These are phyloP conservation scores for Chaenocephalus aceratus DNA, from an alignment of 2,113 vertebrate genomes.

Conservation along the genomic window DNA sequence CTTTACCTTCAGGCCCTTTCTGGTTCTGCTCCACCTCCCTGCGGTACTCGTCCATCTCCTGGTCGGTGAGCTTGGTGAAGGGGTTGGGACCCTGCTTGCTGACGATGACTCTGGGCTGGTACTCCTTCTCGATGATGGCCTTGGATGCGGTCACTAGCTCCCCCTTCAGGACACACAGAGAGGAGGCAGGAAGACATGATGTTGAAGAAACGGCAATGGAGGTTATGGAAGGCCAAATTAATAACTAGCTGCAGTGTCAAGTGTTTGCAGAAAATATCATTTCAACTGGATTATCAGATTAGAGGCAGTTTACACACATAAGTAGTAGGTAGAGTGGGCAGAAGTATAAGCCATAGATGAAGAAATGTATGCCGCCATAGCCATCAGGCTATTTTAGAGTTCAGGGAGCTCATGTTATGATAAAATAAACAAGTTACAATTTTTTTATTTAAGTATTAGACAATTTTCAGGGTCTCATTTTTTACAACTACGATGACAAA, in stretches of 20 bases:
- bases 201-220: neutral
- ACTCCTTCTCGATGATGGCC: constrained; percentile 98
- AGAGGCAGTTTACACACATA: neutral
- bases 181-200: neutral
- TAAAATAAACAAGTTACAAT: neutral
- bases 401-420: neutral
- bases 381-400: neutral
- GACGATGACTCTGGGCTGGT: constrained; percentile 94
- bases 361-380: neutral
- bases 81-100: constrained; percentile 97
- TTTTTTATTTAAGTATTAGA: neutral
- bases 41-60: constrained; percentile 95
- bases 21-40: constrained; percentile 95
- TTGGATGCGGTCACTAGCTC: constrained; percentile 97
- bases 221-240: neutral
- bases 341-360: constrained; percentile 2
- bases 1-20: constrained; percentile 90
- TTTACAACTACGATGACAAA: neutral
- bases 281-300: neutral
- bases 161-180: constrained; percentile 84
- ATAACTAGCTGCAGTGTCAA: neutral
- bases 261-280: neutral
- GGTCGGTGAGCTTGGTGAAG: constrained; percentile 94
- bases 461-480: neutral
- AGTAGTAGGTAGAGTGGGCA: neutral